phyloP scores from a whole-genome alignment of 2,113 vertebrate genomes.

The Sitta europaea region DNA sequence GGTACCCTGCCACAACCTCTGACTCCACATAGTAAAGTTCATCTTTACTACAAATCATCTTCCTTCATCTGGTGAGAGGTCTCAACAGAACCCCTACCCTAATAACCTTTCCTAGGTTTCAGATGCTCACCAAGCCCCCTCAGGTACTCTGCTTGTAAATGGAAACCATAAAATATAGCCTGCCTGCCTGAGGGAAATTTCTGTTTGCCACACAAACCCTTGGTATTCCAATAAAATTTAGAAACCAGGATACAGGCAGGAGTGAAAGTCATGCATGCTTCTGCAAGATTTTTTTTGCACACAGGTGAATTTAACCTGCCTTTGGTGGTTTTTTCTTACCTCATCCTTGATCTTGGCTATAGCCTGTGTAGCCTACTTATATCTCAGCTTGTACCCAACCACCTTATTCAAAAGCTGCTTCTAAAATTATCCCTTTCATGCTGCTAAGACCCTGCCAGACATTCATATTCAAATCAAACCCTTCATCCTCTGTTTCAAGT shows the following conservation, averaged over 20 bases:
- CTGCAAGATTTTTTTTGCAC: background rate
- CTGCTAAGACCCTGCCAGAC: background rate
- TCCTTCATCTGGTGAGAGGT: background rate
- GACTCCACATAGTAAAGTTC: background rate
- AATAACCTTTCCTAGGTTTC: accelerated
- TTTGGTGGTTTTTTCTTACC: accelerated
- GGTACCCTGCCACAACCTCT: background rate
- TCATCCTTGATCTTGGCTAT: background rate
- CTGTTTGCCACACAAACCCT: background rate
- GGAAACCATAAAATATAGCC: background rate
- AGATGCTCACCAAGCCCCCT: background rate
- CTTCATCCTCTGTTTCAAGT: background rate
- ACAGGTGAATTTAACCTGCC: background rate
- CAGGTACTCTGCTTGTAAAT: accelerated
- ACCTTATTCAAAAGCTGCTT: background rate
- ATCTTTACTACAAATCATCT: background rate
- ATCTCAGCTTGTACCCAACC: constrained; percentile 1
- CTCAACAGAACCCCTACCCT: background rate
- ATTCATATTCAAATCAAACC: constrained; percentile 38
- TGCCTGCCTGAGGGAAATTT: background rate
- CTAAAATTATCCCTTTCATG: constrained; percentile 43
- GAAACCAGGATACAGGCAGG: background rate
- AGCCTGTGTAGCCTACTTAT: background rate
- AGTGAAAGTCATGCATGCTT: background rate
- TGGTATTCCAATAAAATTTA: background rate